A percentile compares a stretch with the other conserved stretches of the same genome.
Evolutionary conservation across 1,140 invertebrate genomes (phyloP).

Genomic region (Wasmannia auropunctata): DNA sequence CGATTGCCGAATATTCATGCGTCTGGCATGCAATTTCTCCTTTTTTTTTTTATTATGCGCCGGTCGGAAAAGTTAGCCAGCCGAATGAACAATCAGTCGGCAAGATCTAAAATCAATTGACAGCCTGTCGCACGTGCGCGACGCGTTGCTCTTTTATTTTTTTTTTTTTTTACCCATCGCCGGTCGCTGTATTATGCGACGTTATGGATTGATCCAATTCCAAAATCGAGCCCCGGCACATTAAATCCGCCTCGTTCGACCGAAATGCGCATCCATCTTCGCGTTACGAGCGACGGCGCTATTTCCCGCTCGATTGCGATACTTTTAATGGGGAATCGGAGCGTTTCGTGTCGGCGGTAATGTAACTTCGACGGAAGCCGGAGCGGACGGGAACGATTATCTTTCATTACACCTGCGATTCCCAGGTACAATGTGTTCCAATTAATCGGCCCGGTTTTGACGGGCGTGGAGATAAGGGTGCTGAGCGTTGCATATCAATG

Average conservation of each 20-base stretch:
- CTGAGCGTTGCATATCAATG: conserved; percentile 34
- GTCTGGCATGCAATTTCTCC: not conserved
- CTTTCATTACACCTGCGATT: conserved; percentile 81
- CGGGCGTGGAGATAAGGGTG: not conserved
- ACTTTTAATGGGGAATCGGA: conserved; percentile 70
- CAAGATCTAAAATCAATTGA: conserved; percentile 43
- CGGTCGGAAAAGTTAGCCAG: not conserved
- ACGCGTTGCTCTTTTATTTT: too few species aligned
- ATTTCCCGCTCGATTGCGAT: conserved; percentile 63
- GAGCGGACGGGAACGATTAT: conserved; percentile 76
- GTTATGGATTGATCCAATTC: conserved; percentile 32
- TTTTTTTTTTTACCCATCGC: conserved; percentile 14
- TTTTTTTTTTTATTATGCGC: conserved; percentile 9
- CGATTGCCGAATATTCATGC: conserved; percentile 40
- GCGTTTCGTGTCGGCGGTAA: conserved; percentile 72
- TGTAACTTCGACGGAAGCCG: conserved; percentile 75
- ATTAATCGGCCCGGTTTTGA: conserved; percentile 74
- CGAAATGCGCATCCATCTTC: conserved; percentile 59
- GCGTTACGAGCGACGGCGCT: conserved; percentile 40
- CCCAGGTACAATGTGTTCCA: conserved; percentile 77
- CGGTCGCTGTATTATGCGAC: conserved; percentile 28
- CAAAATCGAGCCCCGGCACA: conserved; percentile 29
- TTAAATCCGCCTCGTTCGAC: conserved; percentile 47
- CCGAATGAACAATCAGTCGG: conserved; percentile 41
- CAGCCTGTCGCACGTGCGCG: conserved; percentile 28